phyloP scores from a whole-genome alignment of 2,888 invertebrate genomes.

The Colostygia pectinataria region DNA sequence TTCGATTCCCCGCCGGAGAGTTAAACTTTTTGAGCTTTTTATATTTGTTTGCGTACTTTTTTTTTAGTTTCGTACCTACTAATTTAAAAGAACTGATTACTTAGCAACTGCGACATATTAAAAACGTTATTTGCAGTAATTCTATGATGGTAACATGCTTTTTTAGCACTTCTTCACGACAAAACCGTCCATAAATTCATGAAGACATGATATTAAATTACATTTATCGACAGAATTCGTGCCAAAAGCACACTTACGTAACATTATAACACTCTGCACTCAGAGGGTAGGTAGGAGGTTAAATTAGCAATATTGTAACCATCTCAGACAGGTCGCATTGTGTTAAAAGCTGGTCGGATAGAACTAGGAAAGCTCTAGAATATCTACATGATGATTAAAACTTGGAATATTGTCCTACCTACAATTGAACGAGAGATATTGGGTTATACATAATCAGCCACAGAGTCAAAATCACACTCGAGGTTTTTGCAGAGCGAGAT shows the following conservation, averaged over 20 bases:
- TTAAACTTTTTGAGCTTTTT: conserved; percentile 42
- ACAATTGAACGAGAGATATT: too few relatives aligned
- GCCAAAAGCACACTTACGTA: conserved; percentile 39
- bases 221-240: conserved; percentile 29
- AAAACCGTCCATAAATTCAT: conserved; percentile 31
- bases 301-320: conserved; percentile 43
- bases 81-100: too few relatives aligned
- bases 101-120: too few relatives aligned
- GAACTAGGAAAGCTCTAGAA: conserved; percentile 30
- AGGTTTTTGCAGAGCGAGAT: too few relatives aligned
- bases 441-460: too few relatives aligned
- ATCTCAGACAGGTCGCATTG: conserved; percentile 39
- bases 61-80: too few relatives aligned
- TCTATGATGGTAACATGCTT: too few relatives aligned
- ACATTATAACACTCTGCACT: conserved; percentile 26
- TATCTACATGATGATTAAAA: too few relatives aligned
- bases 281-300: conserved; percentile 16
- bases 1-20: conserved; percentile 83
- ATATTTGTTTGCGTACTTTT: too few relatives aligned
- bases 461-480: too few relatives aligned
- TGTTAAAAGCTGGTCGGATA: conserved; percentile 40
- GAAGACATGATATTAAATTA: conserved; percentile 21
- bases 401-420: too few relatives aligned
- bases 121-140: too few relatives aligned
- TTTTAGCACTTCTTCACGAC: background rate